A percentile compares a stretch with the other conserved stretches of the same genome.
Evolutionary conservation across 2,888 invertebrate genomes (phyloP).

Genomic region (Mystacides longicornis): DNA sequence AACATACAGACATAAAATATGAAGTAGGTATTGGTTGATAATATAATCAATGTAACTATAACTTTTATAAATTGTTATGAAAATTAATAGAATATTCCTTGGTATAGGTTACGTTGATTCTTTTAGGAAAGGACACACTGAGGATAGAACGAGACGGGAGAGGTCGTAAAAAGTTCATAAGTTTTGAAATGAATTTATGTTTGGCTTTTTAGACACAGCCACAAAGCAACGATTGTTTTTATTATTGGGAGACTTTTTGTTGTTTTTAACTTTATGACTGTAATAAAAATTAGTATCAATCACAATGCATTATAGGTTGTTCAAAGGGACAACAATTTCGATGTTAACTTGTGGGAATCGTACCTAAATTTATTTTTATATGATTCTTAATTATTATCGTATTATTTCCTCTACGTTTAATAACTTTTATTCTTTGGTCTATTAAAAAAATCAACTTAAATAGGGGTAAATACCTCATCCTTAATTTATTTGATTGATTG

Average conservation of each 20-base stretch:
- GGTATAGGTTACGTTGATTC: not conserved
- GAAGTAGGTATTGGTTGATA: too few relatives aligned
- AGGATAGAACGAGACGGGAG: not conserved
- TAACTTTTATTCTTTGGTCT: too few relatives aligned
- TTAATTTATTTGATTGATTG: too few relatives aligned
- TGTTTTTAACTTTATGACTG: not conserved
- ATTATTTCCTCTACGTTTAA: not conserved
- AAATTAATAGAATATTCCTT: not conserved
- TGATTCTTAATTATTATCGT: not conserved
- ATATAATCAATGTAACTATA: not conserved
- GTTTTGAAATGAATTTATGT: not conserved
- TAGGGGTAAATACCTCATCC: too few relatives aligned
- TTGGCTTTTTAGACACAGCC: not conserved
- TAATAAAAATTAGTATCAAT: constrained; percentile 1
- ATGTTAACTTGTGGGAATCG: not conserved
- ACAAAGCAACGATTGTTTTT: not conserved
- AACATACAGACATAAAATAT: too few relatives aligned
- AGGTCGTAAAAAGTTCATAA: too few relatives aligned
- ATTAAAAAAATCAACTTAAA: too few relatives aligned
- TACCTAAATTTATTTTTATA: not conserved
- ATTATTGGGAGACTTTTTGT: not conserved
- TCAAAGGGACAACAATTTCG: not conserved
- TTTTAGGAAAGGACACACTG: not conserved
- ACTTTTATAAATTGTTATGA: not conserved
- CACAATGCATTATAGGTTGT: not conserved